These are phyloP conservation scores for Leptoteleia sp. DNA, from an alignment of 1,140 invertebrate species.

Conservation along the genomic window DNA sequence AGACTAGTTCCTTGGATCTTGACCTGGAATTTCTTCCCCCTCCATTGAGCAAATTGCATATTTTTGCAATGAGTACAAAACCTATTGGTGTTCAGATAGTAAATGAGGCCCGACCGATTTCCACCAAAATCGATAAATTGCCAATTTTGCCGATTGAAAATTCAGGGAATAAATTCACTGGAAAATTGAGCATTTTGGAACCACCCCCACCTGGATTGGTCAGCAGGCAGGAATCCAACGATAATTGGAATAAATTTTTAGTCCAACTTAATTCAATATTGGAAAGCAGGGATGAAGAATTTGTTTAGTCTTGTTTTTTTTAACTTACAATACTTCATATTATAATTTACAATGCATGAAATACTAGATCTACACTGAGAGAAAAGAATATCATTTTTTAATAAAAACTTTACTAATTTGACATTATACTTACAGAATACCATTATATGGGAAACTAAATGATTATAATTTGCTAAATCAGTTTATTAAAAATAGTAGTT, in stretches of 20 bases:
- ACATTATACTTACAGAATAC: no score
- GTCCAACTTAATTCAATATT: conserved; percentile 77
- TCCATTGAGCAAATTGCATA: conserved; percentile 75
- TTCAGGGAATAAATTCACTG: conserved; percentile 49
- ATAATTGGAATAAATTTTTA: conserved; percentile 79
- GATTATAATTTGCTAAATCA: no score
- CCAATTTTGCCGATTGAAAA: conserved; percentile 72
- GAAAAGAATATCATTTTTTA: no score
- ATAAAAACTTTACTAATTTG: no score
- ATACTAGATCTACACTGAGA: no score
- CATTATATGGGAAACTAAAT: no score
- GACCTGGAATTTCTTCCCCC: conserved; percentile 62
- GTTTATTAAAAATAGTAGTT: no score
- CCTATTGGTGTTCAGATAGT: conserved; percentile 72
- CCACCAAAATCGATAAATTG: conserved; percentile 71
- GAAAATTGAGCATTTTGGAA: conserved; percentile 76
- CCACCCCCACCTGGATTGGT: conserved; percentile 77
- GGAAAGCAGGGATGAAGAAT: conserved; percentile 77
- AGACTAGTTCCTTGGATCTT: conserved; percentile 6
- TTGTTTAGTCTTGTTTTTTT: no score
- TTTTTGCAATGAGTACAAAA: conserved; percentile 77
- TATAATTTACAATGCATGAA: no score
- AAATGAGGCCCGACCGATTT: conserved; percentile 53
- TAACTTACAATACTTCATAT: no score
- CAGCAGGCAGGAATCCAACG: conserved; percentile 76